Percentiles rank a stretch among this genome's conserved stretches.
phyloP scores from a whole-genome alignment of 2,888 invertebrate species.

The Urechis unicinctus region DNA sequence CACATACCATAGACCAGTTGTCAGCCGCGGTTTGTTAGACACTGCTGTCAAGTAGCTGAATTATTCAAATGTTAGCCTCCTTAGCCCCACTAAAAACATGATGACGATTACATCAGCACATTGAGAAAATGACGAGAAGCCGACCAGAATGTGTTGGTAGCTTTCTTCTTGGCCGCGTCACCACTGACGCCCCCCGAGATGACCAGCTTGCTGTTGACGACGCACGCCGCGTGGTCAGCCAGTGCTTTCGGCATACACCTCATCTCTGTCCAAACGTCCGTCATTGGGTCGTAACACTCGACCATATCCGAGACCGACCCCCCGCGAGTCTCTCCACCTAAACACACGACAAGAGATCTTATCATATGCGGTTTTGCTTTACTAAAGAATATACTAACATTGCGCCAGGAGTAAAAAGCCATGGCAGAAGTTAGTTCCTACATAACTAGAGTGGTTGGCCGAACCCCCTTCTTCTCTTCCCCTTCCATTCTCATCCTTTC shows the following conservation, averaged over 20 bases:
- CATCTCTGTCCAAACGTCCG: constrained; percentile 29
- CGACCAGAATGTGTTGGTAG: constrained; percentile 10
- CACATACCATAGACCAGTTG: no score
- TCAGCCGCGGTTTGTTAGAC: no score
- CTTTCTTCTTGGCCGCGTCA: background rate
- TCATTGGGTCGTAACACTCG: constrained; percentile 33
- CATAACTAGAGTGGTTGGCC: no score
- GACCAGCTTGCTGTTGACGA: constrained; percentile 28
- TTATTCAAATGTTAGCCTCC: no score
- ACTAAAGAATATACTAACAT: no score
- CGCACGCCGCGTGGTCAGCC: constrained; percentile 38
- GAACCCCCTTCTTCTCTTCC: no score
- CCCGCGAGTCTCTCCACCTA: constrained; percentile 32
- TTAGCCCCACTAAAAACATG: no score
- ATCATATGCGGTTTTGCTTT: no score
- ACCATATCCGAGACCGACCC: constrained; percentile 28
- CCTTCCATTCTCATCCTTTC: no score
- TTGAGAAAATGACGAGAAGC: background rate
- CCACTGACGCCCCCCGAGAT: constrained; percentile 32
- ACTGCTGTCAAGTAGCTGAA: no score
- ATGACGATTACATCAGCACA: background rate
- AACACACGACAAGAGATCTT: background rate
- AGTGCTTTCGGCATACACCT: constrained; percentile 30
- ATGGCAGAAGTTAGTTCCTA: no score
- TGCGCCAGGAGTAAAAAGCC: no score